These are phyloP conservation scores for Fragum sueziense DNA, from an alignment of 2,888 invertebrate genomes.

Conservation along the genomic window DNA sequence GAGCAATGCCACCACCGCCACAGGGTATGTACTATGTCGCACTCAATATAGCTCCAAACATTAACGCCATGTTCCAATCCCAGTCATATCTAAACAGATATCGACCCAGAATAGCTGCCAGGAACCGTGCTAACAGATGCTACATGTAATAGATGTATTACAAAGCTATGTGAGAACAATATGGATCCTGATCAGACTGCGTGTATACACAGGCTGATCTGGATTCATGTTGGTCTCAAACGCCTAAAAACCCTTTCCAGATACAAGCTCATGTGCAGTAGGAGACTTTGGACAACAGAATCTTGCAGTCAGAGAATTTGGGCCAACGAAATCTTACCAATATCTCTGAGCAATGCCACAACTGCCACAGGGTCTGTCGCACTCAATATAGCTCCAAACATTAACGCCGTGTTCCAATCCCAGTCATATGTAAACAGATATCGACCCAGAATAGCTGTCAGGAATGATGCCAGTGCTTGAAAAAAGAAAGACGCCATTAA, in stretches of 20 bases:
- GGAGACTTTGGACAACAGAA: too few relatives aligned
- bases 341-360: slow-evolving; percentile 82
- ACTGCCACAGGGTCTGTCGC: slow-evolving; percentile 84
- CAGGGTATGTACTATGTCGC: slow-evolving; percentile 84
- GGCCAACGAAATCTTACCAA: slow-evolving; percentile 81
- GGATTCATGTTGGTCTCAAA: too few relatives aligned
- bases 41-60: slow-evolving; percentile 83
- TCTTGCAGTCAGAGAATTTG: too few relatives aligned
- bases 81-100: slow-evolving; percentile 78
- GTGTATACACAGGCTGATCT: too few relatives aligned
- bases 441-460: slow-evolving; percentile 75
- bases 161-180: too few relatives aligned
- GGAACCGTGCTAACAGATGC: slow-evolving; percentile 71
- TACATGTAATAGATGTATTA: too few relatives aligned
- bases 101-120: slow-evolving; percentile 75
- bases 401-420: slow-evolving; percentile 77
- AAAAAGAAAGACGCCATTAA: too few relatives aligned
- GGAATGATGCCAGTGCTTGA: slow-evolving; percentile 75
- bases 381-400: slow-evolving; percentile 83
- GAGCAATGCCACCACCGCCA: slow-evolving; percentile 83
- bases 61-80: slow-evolving; percentile 77
- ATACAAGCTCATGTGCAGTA: too few relatives aligned
- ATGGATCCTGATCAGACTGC: too few relatives aligned
- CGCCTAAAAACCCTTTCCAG: too few relatives aligned
- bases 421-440: slow-evolving; percentile 78